A percentile compares a stretch with the other conserved stretches of the same genome.
These are phyloP conservation scores for Sogatella furcifera DNA, from an alignment of 1,140 invertebrate genomes.

Conservation along the genomic window DNA sequence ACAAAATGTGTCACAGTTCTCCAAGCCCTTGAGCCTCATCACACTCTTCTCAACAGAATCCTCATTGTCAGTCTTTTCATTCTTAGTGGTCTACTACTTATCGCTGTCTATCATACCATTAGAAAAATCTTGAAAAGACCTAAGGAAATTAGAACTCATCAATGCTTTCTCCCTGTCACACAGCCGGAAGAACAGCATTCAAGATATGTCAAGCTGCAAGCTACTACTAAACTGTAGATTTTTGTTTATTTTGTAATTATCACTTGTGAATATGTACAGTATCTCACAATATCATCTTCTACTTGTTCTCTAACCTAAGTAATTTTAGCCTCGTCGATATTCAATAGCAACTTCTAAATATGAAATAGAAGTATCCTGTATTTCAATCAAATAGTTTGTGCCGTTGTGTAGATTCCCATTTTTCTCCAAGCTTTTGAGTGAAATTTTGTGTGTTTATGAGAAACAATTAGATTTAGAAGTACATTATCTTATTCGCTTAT, in stretches of 20 bases:
- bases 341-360: too few relatives aligned
- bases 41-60: slow-evolving; percentile 26
- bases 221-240: slow-evolving; percentile 40
- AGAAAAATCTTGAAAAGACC: slow-evolving; percentile 29
- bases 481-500: too few relatives aligned
- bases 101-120: slow-evolving; percentile 25
- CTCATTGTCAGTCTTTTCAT: slow-evolving; percentile 28
- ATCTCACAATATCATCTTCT: too few relatives aligned
- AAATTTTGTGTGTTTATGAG: too few relatives aligned
- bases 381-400: too few relatives aligned
- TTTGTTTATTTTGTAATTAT: background rate
- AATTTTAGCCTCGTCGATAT: too few relatives aligned
- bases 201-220: slow-evolving; percentile 40
- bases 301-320: too few relatives aligned
- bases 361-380: too few relatives aligned
- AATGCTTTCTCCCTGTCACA: slow-evolving; percentile 36
- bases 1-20: slow-evolving; percentile 29
- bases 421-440: too few relatives aligned
- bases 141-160: slow-evolving; percentile 23
- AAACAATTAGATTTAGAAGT: too few relatives aligned
- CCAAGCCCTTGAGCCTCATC: slow-evolving; percentile 15
- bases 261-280: too few relatives aligned
- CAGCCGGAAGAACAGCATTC: slow-evolving; percentile 39
- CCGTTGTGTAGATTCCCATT: too few relatives aligned
- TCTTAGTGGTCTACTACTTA: slow-evolving; percentile 22